Evolutionary conservation across 2,888 invertebrate species (phyloP).

Genomic region (Hirtodrosophila alboralis): DNA sequence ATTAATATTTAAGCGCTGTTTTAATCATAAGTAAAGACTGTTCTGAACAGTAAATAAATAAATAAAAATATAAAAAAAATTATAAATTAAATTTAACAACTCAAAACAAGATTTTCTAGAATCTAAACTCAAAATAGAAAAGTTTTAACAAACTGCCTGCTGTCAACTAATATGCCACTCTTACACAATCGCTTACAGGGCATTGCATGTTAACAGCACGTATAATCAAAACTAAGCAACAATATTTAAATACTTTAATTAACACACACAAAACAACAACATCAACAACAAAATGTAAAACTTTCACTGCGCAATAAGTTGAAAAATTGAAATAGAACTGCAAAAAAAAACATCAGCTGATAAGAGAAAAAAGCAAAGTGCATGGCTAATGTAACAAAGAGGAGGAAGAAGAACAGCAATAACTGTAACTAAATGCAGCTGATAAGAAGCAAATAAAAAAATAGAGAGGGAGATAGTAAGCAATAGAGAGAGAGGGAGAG

Average conservation of each 20-base stretch:
- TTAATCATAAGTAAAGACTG: too few relatives aligned
- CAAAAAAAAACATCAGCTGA: slow-evolving; percentile 32
- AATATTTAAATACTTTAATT: slow-evolving; percentile 35
- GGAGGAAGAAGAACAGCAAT: slow-evolving; percentile 2
- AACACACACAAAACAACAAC: slow-evolving; percentile 23
- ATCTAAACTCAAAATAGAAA: too few relatives aligned
- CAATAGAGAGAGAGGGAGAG: too few relatives aligned
- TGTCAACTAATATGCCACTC: slow-evolving; percentile 8
- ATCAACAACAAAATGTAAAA: slow-evolving; percentile 40
- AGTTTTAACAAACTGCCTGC: too few relatives aligned
- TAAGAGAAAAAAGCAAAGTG: slow-evolving; percentile 53
- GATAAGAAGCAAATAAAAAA: slow-evolving; percentile 14
- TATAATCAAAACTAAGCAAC: slow-evolving; percentile 22
- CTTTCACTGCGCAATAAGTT: slow-evolving; percentile 78
- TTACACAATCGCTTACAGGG: not conserved
- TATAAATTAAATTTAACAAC: not conserved
- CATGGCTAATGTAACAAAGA: slow-evolving; percentile 31
- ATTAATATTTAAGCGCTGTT: too few relatives aligned
- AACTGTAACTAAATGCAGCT: slow-evolving; percentile 21
- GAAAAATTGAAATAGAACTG: slow-evolving; percentile 40
- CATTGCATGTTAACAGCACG: slow-evolving; percentile 1
- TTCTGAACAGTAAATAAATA: too few relatives aligned
- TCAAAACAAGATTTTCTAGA: too few relatives aligned
- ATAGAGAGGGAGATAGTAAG: not conserved
- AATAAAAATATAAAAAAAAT: not conserved